phyloP scores from a whole-genome alignment of 2,113 vertebrate species.

The Lophotis ruficrista region DNA sequence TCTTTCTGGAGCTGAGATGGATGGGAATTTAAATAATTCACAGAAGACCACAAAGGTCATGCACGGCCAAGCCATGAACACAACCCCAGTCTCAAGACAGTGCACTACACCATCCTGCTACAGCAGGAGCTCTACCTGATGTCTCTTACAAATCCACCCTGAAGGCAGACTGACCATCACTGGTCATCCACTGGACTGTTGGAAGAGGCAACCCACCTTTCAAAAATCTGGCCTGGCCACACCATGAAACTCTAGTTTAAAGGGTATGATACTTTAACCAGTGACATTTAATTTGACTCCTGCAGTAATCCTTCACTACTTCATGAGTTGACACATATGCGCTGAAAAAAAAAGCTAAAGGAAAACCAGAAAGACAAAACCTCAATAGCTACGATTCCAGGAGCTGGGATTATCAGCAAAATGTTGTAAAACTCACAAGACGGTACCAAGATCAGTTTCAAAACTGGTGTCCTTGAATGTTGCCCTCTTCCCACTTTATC shows the following conservation, averaged over 20 bases:
- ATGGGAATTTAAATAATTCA: not conserved
- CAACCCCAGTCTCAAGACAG: not conserved
- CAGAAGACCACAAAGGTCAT: not conserved
- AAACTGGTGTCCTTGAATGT: not conserved
- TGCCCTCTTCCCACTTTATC: not conserved
- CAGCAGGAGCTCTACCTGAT: not conserved
- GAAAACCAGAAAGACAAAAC: not conserved
- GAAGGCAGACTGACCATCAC: not conserved
- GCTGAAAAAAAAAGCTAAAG: not conserved
- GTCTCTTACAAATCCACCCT: not conserved
- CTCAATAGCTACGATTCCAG: not conserved
- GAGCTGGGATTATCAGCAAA: not conserved
- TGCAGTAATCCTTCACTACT: not conserved
- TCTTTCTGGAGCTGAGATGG: not conserved
- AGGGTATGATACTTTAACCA: not conserved
- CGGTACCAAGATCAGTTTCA: not conserved
- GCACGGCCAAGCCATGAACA: not conserved
- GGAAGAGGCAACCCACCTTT: not conserved
- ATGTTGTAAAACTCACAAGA: not conserved
- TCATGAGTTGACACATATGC: accelerated
- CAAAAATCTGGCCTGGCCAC: not conserved
- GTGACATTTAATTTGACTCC: not conserved
- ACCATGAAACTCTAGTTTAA: not conserved
- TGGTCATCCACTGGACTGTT: not conserved
- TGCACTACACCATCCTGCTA: not conserved